phyloP scores from a whole-genome alignment of 35 echinoderm and acorn worm species.

The Apostichopus japonicus region DNA sequence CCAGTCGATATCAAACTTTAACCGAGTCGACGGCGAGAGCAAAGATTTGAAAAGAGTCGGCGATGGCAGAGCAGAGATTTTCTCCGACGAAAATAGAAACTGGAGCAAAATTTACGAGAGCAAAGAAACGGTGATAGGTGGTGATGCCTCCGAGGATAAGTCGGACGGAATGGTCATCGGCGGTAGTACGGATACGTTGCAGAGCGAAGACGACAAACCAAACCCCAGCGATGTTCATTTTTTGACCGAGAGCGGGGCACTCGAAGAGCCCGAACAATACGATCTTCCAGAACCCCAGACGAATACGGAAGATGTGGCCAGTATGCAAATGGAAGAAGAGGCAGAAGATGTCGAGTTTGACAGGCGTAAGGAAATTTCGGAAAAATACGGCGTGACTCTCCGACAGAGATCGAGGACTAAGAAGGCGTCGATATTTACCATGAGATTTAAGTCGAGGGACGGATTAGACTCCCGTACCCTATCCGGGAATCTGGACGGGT shows the following conservation, averaged over 20 bases:
- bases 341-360: not conserved
- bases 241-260: not conserved
- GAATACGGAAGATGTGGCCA: not conserved
- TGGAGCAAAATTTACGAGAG: slow-evolving; percentile 50
- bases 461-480: not conserved
- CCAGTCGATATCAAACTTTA: not conserved
- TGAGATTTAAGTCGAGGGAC: slow-evolving; percentile 34
- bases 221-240: not conserved
- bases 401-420: slow-evolving; percentile 23
- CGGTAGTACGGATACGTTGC: not conserved
- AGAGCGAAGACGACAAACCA: not conserved
- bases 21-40: not conserved
- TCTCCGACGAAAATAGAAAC: slow-evolving; percentile 33
- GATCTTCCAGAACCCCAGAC: not conserved
- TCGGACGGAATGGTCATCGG: not conserved
- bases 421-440: slow-evolving; percentile 36
- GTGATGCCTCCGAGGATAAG: not conserved
- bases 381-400: slow-evolving; percentile 55
- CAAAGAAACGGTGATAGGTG: slow-evolving; percentile 39
- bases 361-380: slow-evolving; percentile 34
- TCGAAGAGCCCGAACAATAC: slow-evolving; percentile 13
- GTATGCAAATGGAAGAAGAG: not conserved
- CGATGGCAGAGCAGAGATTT: not conserved
- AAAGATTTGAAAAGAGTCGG: no score
- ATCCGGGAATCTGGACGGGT: not conserved